Evolutionary conservation across 2,888 invertebrate species (phyloP).

Genomic region (Acrobasis repandana): DNA sequence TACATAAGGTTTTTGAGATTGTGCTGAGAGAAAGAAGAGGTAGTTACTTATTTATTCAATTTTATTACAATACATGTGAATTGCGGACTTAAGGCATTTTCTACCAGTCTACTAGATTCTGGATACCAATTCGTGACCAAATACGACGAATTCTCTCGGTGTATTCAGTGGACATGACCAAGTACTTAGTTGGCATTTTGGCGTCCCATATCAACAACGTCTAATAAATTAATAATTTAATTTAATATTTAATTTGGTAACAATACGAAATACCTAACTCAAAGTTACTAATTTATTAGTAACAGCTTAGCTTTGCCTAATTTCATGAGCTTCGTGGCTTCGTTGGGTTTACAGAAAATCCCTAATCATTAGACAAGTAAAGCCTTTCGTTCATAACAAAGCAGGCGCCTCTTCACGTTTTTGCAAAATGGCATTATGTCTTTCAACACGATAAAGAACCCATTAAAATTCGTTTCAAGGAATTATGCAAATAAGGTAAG

Average conservation of each 20-base stretch:
- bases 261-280: neutral
- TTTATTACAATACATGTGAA: no score
- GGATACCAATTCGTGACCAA: no score
- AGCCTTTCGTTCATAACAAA: slow-evolving; percentile 40
- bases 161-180: no score
- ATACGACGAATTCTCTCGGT: no score
- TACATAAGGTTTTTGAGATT: neutral
- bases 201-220: no score
- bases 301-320: neutral
- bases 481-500: slow-evolving; percentile 76
- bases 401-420: slow-evolving; percentile 42
- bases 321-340: neutral
- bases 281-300: slow-evolving; percentile 7
- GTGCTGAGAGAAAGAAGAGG: neutral
- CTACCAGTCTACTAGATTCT: no score
- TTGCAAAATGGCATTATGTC: slow-evolving; percentile 58
- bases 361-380: slow-evolving; percentile 49
- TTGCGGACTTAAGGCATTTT: no score
- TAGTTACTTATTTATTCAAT: no score
- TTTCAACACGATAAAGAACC: slow-evolving; percentile 67
- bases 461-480: slow-evolving; percentile 69
- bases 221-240: no score
- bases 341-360: slow-evolving; percentile 20
- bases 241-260: neutral
- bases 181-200: no score